These are phyloP conservation scores for Meloe dianella DNA, from an alignment of 2,888 invertebrate species.

Conservation along the genomic window DNA sequence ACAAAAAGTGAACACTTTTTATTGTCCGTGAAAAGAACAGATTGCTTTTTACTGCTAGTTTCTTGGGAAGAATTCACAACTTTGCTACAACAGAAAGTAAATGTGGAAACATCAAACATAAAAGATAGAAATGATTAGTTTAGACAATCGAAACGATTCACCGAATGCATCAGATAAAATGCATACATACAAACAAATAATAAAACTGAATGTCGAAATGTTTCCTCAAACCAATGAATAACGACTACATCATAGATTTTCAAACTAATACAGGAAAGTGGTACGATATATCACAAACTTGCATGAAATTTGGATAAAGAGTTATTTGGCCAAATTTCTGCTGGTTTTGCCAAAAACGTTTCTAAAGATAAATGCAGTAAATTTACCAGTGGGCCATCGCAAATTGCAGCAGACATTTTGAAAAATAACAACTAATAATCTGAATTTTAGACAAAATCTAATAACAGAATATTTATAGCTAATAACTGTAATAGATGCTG, in stretches of 20 bases:
- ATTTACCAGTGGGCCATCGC: not conserved
- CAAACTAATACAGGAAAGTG: conserved; percentile 4
- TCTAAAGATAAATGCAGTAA: not conserved
- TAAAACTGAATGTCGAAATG: conserved; percentile 1
- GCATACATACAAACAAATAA: not conserved
- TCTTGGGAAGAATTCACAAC: conserved; percentile 13
- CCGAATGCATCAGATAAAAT: not conserved
- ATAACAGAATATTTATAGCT: no score
- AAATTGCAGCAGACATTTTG: not conserved
- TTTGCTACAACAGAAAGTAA: not conserved
- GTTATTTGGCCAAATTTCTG: not conserved
- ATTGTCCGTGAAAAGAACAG: conserved; percentile 53
- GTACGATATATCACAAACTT: conserved; percentile 3
- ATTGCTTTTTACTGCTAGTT: conserved; percentile 38
- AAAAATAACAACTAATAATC: not conserved
- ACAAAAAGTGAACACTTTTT: conserved; percentile 56
- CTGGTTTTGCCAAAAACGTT: not conserved
- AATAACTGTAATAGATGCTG: no score
- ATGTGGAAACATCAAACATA: not conserved
- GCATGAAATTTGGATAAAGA: conserved; percentile 7
- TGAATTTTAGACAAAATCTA: no score
- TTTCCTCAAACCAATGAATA: not conserved
- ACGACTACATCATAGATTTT: not conserved
- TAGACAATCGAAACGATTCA: not conserved
- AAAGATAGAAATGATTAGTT: not conserved